A percentile compares a stretch with the other conserved stretches of the same genome.
phyloP scores from a whole-genome alignment of 1,140 invertebrate species.

The Odontomachus brunneus region DNA sequence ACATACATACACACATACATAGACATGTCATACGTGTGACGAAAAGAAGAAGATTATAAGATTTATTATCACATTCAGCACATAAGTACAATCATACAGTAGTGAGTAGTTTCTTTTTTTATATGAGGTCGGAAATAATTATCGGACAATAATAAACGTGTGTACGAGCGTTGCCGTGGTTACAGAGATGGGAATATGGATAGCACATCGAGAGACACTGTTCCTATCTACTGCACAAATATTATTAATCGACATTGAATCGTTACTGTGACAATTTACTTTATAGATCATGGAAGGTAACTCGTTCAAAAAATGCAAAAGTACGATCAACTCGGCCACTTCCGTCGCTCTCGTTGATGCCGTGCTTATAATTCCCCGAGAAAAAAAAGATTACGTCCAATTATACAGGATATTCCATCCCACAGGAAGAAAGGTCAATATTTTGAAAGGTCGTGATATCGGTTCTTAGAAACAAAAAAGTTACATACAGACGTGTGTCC shows the following conservation, averaged over 20 bases:
- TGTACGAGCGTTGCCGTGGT: neutral
- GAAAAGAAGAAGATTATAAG: slow-evolving; percentile 62
- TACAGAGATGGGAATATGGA: neutral
- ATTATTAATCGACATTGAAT: slow-evolving; percentile 2
- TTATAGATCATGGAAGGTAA: neutral
- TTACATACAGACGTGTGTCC: no score
- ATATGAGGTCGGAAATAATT: slow-evolving; percentile 24
- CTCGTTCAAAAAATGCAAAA: slow-evolving; percentile 24
- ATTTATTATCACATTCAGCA: slow-evolving; percentile 57
- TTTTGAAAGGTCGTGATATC: no score
- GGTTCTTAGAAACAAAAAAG: no score
- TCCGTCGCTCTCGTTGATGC: neutral
- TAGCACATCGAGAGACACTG: slow-evolving; percentile 39
- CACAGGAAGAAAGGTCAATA: no score
- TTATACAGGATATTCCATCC: no score
- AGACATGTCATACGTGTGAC: neutral
- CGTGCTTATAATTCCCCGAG: neutral
- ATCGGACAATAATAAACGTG: slow-evolving; percentile 27
- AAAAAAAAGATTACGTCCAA: no score
- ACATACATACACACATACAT: neutral
- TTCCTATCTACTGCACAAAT: slow-evolving; percentile 23
- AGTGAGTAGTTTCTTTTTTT: neutral
- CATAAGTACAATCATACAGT: slow-evolving; percentile 49
- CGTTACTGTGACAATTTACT: slow-evolving; percentile 3
- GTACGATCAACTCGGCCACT: slow-evolving; percentile 13